Conservation (phyloP, 2,113 vertebrate species). For the Erinaceus europaeus region DNA sequence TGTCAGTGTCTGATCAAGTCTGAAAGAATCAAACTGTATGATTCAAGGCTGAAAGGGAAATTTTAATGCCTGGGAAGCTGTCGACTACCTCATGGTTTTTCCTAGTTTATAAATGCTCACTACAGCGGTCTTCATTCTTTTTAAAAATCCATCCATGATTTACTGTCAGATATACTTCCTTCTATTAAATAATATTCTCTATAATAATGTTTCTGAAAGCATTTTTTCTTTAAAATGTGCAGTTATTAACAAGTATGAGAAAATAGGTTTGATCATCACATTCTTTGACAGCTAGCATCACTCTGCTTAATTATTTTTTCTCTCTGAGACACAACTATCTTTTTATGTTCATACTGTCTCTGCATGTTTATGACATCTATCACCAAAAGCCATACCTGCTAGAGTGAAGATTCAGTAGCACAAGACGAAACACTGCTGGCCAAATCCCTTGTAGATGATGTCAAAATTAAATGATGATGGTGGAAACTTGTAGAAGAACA, state of each 20-base stretch:
- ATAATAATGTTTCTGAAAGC: slow-evolving; percentile 26
- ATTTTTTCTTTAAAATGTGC: slow-evolving; percentile 4
- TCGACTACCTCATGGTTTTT: slow-evolving; percentile 43
- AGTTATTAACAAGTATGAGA: neutral
- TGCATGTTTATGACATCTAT: slow-evolving; percentile 41
- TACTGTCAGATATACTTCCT: slow-evolving; percentile 11
- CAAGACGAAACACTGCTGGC: neutral
- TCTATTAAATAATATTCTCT: slow-evolving; percentile 51
- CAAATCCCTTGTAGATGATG: slow-evolving; percentile 15
- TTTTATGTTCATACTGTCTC: neutral
- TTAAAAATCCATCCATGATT: slow-evolving; percentile 44
- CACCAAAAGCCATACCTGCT: neutral
- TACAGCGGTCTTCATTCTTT: neutral
- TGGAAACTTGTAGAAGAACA: neutral
- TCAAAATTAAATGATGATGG: slow-evolving; percentile 37
- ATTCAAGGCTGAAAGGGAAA: slow-evolving; percentile 41
- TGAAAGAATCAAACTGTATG: slow-evolving; percentile 28
- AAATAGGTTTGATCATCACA: slow-evolving; percentile 27
- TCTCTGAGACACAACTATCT: neutral
- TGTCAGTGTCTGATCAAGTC: slow-evolving; percentile 41
- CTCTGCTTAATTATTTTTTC: neutral
- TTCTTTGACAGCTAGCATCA: slow-evolving; percentile 21
- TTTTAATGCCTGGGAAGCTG: slow-evolving; percentile 44
- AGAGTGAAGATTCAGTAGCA: neutral
- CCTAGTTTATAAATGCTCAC: slow-evolving; percentile 34